Evolutionary conservation across 2,797 vertebrate species (phyloP).

Genomic region (Echeneis naucrates): DNA sequence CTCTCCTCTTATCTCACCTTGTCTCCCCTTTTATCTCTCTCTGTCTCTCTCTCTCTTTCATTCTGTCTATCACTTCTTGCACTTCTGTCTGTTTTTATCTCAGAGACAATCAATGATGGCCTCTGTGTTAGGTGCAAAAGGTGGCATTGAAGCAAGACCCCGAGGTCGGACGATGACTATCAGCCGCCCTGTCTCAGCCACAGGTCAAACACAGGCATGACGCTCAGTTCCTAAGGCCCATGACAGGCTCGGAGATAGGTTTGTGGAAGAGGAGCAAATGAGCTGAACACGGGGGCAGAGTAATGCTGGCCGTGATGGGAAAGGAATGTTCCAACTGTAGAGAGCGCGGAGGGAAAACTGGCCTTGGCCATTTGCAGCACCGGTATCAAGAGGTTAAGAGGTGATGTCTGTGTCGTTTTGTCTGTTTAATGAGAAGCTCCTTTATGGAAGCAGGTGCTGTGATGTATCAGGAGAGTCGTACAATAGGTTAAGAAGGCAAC

Average conservation of each 20-base stretch:
- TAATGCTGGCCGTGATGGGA: constrained; percentile 39
- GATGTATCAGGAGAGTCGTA: constrained; percentile 3
- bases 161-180: constrained; percentile 35
- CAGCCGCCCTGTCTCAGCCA: constrained; percentile 22
- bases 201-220: constrained; percentile 37
- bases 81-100: constrained; percentile 51
- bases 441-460: constrained; percentile 25
- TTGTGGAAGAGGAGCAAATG: constrained; percentile 9
- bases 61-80: constrained; percentile 11
- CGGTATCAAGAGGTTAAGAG: constrained; percentile 40
- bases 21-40: constrained; percentile 45
- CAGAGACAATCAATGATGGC: constrained; percentile 44
- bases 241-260: constrained; percentile 37
- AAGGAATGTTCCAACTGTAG: constrained; percentile 32
- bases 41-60: not conserved
- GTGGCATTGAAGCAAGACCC: constrained; percentile 47
- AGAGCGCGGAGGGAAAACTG: not conserved
- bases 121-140: constrained; percentile 44
- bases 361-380: not conserved
- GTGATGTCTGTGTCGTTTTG: constrained; percentile 42
- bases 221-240: not conserved
- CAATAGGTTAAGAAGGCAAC: constrained; percentile 11
- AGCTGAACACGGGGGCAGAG: constrained; percentile 31
- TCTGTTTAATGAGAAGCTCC: constrained; percentile 41
- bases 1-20: constrained; percentile 37